Percentiles rank a stretch among this genome's conserved stretches.
These are phyloP conservation scores for Stegodyphus mimosarum DNA, from an alignment of 1,140 invertebrate species.

Conservation along the genomic window DNA sequence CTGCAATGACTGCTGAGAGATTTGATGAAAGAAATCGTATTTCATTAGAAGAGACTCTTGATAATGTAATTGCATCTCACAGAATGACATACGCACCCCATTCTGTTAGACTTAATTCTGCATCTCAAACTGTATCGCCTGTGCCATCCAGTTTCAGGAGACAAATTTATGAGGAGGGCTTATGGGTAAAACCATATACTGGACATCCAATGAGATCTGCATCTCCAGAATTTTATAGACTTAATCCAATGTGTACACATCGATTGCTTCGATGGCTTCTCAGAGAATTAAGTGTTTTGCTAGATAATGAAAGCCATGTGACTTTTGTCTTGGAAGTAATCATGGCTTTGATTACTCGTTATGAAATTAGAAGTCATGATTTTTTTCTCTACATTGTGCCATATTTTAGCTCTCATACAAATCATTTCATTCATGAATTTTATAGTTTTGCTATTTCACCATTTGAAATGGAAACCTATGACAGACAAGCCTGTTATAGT, in stretches of 20 bases:
- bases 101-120: constrained; percentile 17
- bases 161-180: constrained; percentile 80
- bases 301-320: constrained; percentile 71
- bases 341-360: constrained; percentile 75
- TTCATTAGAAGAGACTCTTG: neutral
- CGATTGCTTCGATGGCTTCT: constrained; percentile 89
- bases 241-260: constrained; percentile 81
- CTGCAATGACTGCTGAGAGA: constrained; percentile 73
- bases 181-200: constrained; percentile 77
- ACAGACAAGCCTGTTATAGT: constrained; percentile 64
- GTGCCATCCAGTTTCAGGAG: constrained; percentile 72
- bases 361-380: constrained; percentile 78
- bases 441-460: constrained; percentile 86
- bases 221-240: constrained; percentile 78
- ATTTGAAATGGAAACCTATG: constrained; percentile 81
- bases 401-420: constrained; percentile 67
- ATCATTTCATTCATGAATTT: constrained; percentile 90
- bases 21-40: constrained; percentile 67
- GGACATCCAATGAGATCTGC: constrained; percentile 77
- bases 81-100: constrained; percentile 49
- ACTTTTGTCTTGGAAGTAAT: constrained; percentile 78
- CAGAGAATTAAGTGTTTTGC: constrained; percentile 80
- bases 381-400: constrained; percentile 74
- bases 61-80: constrained; percentile 8
- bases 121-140: constrained; percentile 54